These are phyloP conservation scores for Steatocranus sp. DNA, from an alignment of 2,797 vertebrate genomes.

Conservation along the genomic window DNA sequence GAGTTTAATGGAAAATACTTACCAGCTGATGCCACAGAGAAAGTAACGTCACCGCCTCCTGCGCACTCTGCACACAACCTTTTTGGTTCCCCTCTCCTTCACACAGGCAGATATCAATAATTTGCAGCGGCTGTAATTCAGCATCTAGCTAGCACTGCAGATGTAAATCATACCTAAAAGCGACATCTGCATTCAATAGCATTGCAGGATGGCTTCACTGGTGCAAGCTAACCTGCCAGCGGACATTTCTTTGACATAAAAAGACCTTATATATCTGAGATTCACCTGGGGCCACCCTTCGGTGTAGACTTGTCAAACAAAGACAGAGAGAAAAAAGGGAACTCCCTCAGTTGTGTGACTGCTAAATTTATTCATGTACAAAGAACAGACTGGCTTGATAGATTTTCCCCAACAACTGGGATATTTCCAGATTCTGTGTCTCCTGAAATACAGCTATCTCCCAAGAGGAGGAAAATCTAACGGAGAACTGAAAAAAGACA, in stretches of 20 bases:
- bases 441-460: conserved; percentile 56
- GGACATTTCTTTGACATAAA: conserved; percentile 7
- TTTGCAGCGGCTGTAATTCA: background rate
- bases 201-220: background rate
- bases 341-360: conserved; percentile 32
- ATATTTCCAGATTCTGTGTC: conserved; percentile 49
- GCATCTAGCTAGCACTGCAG: background rate
- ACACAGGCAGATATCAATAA: background rate
- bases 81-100: background rate
- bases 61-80: background rate
- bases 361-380: conserved; percentile 36
- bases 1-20: background rate
- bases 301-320: conserved; percentile 36
- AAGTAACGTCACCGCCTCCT: background rate
- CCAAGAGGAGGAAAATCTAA: conserved; percentile 38
- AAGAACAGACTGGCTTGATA: conserved; percentile 42
- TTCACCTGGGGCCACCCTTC: conserved; percentile 31
- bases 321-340: conserved; percentile 29
- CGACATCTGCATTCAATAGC: background rate
- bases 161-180: background rate
- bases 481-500: conserved; percentile 20
- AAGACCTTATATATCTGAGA: conserved; percentile 11
- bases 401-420: conserved; percentile 41
- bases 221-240: background rate
- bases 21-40: background rate